Evolutionary conservation across 2,113 vertebrate genomes (phyloP), one percentile per base, ranked within the genome.

Genomic region (Casuarius casuarius): DNA sequence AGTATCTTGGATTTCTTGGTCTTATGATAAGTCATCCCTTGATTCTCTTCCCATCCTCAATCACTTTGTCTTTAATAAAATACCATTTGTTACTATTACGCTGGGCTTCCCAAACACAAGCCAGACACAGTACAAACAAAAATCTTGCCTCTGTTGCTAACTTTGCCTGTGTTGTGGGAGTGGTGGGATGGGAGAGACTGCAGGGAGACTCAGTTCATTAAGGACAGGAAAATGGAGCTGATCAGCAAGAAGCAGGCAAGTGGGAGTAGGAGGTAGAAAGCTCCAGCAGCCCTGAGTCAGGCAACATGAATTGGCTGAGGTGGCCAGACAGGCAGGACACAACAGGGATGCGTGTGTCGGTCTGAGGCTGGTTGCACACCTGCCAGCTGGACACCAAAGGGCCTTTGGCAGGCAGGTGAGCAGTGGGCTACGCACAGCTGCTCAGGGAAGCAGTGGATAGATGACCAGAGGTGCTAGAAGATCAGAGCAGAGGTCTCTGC

Each of bases 151-250:
- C 52, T 59, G 29, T 28, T 23, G 40, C 31, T 61, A 31, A 1
- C 23, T 56, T 42, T 87, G 56, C 9, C 0, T 0, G 2, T 58
- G 22, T 23, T 10, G 0, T 14, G 52, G 21, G 42, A 4, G 1
- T 51, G 42, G 28, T 56, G 48, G 48, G 42, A 29, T 35, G 23
- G 15, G 59, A 82, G 20, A 72, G 8, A 15, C 58, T 65, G 38
- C 20, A 79, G 48, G 25, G 48, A 44, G 46, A 84, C 22, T 3
- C 6, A 0, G 1, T 48, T 28, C 18, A 4, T 67, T n/a, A n/a
- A 29, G 19, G 33, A 77, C 14, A 1, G 29, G 40, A 56, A 79
- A 16, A 20, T 2, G 10, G 10, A 82, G 14, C 38, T 0, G 4
- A 42, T 26, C 31, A 59, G 25, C 15, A 20, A 9, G 19, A 40